phyloP scores from a whole-genome alignment of 2,888 invertebrate genomes.

The Torymus aiolomorphi region DNA sequence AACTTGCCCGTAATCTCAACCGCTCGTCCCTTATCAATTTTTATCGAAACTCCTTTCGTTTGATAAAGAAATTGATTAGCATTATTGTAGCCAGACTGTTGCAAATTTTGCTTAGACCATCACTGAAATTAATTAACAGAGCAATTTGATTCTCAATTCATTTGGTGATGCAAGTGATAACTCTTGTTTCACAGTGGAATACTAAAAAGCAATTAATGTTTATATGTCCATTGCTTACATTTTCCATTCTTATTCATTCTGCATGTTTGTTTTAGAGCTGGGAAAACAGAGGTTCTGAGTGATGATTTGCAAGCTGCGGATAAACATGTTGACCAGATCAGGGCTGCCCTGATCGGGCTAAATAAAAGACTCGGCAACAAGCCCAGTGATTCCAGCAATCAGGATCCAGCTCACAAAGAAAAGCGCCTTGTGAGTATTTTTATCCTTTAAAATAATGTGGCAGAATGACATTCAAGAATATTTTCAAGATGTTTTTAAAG shows the following conservation, averaged over 20 bases:
- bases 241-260: slow-evolving; percentile 10
- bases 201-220: slow-evolving; percentile 47
- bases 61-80: background rate
- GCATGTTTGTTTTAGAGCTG: slow-evolving; percentile 80
- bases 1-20: slow-evolving; percentile 7
- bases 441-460: no score
- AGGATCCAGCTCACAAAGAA: slow-evolving; percentile 83
- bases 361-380: slow-evolving; percentile 78
- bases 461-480: no score
- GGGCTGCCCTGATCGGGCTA: slow-evolving; percentile 82
- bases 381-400: slow-evolving; percentile 75
- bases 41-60: background rate
- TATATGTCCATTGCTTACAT: slow-evolving; percentile 8
- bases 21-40: background rate
- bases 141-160: slow-evolving; percentile 31
- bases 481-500: no score
- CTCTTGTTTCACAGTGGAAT: slow-evolving; percentile 38
- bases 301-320: slow-evolving; percentile 90
- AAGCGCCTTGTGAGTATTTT: slow-evolving; percentile 79
- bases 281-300: slow-evolving; percentile 88
- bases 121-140: no score
- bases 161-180: slow-evolving; percentile 45
- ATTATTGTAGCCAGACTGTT: background rate
- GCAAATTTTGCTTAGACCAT: no score
- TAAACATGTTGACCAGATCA: slow-evolving; percentile 87